Percentiles rank a stretch among this genome's conserved stretches.
Evolutionary conservation across 2,888 invertebrate species (phyloP).

Genomic region (Pandemis heparana): DNA sequence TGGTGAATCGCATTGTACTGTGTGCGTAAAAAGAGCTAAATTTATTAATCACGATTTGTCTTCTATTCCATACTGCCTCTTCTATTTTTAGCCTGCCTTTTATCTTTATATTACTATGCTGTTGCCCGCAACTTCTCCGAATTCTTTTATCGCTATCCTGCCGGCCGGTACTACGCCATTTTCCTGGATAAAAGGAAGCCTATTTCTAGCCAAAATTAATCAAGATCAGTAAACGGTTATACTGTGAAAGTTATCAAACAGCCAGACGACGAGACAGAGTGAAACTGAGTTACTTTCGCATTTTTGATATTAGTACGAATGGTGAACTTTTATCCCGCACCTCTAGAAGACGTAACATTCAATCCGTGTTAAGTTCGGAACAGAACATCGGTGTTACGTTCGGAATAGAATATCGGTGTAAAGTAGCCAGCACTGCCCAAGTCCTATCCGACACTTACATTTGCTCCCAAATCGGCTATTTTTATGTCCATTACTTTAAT

Average conservation of each 20-base stretch:
- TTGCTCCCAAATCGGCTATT: constrained; percentile 66
- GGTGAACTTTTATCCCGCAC: no score
- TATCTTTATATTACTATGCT: no score
- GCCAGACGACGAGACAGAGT: no score
- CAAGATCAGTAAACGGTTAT: no score
- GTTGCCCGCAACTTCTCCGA: no score
- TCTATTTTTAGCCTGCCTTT: neutral
- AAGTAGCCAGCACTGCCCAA: constrained; percentile 45
- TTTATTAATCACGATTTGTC: neutral
- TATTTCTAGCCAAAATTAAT: no score
- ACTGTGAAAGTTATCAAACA: no score
- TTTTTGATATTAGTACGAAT: no score
- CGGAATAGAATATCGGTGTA: constrained; percentile 57
- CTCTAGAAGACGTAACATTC: neutral
- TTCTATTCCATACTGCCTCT: neutral
- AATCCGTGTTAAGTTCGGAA: neutral
- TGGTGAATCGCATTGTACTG: neutral
- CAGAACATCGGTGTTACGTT: constrained; percentile 43
- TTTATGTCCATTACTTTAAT: constrained; percentile 72
- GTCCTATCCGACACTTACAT: constrained; percentile 63
- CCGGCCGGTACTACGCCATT: no score
- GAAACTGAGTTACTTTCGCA: no score
- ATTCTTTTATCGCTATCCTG: no score
- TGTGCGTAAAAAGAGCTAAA: neutral
- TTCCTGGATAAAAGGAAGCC: no score